Conservation (phyloP, 2,888 invertebrate species). For the Mimumesa dahlbomi region DNA sequence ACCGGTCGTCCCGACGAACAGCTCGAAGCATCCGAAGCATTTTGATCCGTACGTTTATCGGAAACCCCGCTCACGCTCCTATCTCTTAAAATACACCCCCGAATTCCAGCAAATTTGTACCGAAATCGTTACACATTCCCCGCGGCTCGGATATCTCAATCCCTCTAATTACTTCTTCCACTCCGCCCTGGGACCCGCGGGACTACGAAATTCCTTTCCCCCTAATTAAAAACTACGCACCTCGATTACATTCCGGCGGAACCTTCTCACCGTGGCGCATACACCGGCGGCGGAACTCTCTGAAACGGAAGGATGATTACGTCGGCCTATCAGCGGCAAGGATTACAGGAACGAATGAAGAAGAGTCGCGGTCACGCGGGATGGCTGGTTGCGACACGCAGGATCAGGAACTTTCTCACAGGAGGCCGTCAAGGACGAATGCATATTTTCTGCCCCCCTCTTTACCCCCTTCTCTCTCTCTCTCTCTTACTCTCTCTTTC, state of each 20-base stretch:
- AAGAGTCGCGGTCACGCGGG: constrained; percentile 17
- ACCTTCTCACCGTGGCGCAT: neutral
- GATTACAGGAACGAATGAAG: constrained; percentile 32
- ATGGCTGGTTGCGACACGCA: constrained; percentile 30
- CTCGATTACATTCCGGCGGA: constrained; percentile 16
- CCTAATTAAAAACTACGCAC: constrained; percentile 6
- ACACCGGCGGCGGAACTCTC: neutral
- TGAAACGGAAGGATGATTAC: constrained; percentile 38
- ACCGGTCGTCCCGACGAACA: too few relatives aligned
- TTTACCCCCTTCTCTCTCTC: neutral
- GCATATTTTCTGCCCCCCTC: constrained; percentile 27
- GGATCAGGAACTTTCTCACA: constrained; percentile 63
- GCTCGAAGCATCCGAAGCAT: too few relatives aligned
- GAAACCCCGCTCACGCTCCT: too few relatives aligned
- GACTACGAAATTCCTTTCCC: too few relatives aligned
- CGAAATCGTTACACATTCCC: too few relatives aligned
- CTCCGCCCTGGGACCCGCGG: too few relatives aligned
- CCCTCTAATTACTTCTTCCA: too few relatives aligned
- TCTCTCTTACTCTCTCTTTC: neutral
- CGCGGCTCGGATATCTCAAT: too few relatives aligned
- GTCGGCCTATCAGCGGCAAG: constrained; percentile 11
- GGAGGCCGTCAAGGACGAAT: constrained; percentile 55
- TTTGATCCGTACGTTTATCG: too few relatives aligned
- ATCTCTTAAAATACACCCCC: too few relatives aligned
- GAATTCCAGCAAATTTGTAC: too few relatives aligned